Percentiles rank a stretch among this genome's conserved stretches.
Evolutionary conservation across 1,140 invertebrate species (phyloP).

Genomic region (Neocloeon triangulifer): DNA sequence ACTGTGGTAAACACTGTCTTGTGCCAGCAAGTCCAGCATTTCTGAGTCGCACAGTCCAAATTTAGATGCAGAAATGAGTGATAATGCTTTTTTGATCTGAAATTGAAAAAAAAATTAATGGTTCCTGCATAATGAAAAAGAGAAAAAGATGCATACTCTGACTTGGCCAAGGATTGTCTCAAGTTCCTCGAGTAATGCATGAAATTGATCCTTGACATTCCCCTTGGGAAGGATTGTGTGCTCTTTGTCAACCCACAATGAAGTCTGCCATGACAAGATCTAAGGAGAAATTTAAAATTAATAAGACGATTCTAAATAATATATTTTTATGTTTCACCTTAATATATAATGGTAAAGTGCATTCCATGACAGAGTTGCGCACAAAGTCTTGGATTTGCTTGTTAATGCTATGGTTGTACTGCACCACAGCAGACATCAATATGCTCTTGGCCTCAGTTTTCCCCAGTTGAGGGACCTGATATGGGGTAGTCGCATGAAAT

Average conservation of each 20-base stretch:
- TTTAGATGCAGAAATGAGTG: conserved; percentile 38
- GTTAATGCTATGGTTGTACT: conserved; percentile 36
- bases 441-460: conserved; percentile 24
- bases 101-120: too few species aligned
- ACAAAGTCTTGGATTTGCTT: conserved; percentile 31
- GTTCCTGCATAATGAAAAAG: too few species aligned
- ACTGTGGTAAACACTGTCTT: conserved; percentile 42
- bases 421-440: conserved; percentile 26
- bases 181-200: conserved; percentile 33
- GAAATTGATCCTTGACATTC: conserved; percentile 30
- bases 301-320: neutral
- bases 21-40: conserved; percentile 45
- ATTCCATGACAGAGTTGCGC: conserved; percentile 29
- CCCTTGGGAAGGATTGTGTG: conserved; percentile 22
- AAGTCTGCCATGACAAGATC: conserved; percentile 41
- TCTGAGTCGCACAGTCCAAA: conserved; percentile 49
- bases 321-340: conserved; percentile 23
- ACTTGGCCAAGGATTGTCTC: conserved; percentile 38
- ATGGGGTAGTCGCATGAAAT: too few species aligned
- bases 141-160: conserved; percentile 11
- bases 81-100: conserved; percentile 29
- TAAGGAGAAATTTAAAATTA: too few species aligned
- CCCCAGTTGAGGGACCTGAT: conserved; percentile 21
- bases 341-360: conserved; percentile 37
- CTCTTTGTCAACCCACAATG: conserved; percentile 26